A percentile compares a stretch with the other conserved stretches of the same genome.
phyloP scores from a whole-genome alignment of 2,797 vertebrate genomes.

The Lepilemur septentrionalis region DNA sequence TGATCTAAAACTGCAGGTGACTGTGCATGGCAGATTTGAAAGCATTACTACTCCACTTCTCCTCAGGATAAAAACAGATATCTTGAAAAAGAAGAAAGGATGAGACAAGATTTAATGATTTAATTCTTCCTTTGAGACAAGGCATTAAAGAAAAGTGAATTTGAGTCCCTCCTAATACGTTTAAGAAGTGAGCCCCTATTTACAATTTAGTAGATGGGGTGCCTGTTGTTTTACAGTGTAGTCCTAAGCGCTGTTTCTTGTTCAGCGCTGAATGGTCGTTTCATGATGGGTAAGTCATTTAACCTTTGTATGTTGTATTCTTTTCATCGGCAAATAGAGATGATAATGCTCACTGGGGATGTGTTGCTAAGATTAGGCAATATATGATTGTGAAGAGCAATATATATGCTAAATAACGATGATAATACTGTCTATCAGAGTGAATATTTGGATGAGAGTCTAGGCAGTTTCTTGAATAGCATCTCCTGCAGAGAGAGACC shows the following conservation, averaged over 20 bases:
- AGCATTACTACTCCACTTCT: background rate
- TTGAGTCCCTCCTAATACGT: background rate
- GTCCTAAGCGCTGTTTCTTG: conserved; percentile 7
- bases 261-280: conserved; percentile 37
- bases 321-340: conserved; percentile 66
- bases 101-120: conserved; percentile 65
- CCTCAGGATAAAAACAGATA: conserved; percentile 19
- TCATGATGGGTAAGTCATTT: conserved; percentile 68
- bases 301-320: conserved; percentile 69
- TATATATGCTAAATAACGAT: conserved; percentile 76
- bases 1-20: conserved; percentile 33
- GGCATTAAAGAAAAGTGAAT: conserved; percentile 1
- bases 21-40: conserved; percentile 36
- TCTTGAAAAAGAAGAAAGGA: conserved; percentile 23
- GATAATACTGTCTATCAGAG: conserved; percentile 64
- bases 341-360: conserved; percentile 56
- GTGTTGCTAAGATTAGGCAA: conserved; percentile 67
- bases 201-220: conserved; percentile 22
- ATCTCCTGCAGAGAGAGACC: conserved; percentile 55
- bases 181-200: conserved; percentile 26
- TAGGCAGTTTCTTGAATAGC: conserved; percentile 45
- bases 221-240: conserved; percentile 2
- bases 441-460: conserved; percentile 44
- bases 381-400: conserved; percentile 66
- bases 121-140: conserved; percentile 62